Evolutionary conservation across 2,113 vertebrate genomes (phyloP).

Genomic region (Galbula dea): DNA sequence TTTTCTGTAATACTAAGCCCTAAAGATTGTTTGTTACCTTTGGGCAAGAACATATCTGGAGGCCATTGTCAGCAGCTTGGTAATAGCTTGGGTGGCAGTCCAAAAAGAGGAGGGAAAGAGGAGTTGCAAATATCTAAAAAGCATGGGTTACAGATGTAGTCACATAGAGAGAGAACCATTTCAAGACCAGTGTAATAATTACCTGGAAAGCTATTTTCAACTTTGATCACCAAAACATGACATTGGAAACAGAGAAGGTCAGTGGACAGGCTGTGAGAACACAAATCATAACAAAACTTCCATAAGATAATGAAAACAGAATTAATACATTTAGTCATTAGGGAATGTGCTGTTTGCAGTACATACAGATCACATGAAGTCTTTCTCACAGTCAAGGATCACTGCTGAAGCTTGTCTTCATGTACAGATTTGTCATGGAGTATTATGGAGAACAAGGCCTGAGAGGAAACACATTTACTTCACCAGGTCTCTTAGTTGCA

Average conservation of each 20-base stretch:
- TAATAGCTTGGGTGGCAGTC: background rate
- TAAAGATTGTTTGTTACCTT: background rate
- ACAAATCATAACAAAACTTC: background rate
- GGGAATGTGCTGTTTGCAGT: background rate
- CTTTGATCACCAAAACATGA: background rate
- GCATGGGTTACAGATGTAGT: background rate
- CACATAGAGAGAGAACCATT: background rate
- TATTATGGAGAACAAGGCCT: background rate
- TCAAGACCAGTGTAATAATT: background rate
- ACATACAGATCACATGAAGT: background rate
- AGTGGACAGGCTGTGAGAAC: background rate
- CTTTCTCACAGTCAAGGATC: background rate
- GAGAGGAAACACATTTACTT: background rate
- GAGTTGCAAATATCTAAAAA: background rate
- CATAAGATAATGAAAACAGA: background rate
- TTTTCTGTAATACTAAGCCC: background rate
- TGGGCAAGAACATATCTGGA: background rate
- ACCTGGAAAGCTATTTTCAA: background rate
- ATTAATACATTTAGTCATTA: background rate
- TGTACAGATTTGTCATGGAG: background rate
- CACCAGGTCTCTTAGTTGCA: background rate
- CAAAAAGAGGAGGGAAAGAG: background rate
- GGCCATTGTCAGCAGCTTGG: background rate
- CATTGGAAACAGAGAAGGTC: background rate
- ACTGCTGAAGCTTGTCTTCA: background rate